Percentiles rank a stretch among this genome's conserved stretches.
Conservation (phyloP, 2,888 invertebrate species). For the Sabatieria punctata region DNA sequence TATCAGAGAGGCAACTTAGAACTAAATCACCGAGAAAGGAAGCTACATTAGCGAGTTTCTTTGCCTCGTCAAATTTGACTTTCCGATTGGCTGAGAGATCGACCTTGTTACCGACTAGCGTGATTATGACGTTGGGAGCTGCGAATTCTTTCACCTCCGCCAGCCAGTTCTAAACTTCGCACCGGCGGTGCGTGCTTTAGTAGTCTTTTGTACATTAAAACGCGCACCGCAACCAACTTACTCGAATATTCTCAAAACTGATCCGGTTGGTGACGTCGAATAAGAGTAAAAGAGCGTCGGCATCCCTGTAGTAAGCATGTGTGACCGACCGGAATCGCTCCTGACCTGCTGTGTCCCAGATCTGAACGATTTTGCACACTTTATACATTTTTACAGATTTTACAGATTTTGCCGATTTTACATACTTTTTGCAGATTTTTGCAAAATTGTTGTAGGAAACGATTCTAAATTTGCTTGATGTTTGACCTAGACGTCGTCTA, state of each 20-base stretch:
- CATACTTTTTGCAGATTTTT: no score
- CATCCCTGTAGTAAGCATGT: slow-evolving; percentile 81
- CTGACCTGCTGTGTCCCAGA: slow-evolving; percentile 89
- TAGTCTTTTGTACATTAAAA: no score
- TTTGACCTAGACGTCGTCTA: no score
- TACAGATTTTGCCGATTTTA: no score
- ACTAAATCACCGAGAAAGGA: no score
- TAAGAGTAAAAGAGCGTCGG: slow-evolving; percentile 72
- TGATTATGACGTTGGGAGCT: slow-evolving; percentile 81
- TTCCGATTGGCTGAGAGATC: slow-evolving; percentile 50
- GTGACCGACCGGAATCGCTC: slow-evolving; percentile 83
- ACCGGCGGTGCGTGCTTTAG: no score
- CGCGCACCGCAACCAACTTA: no score
- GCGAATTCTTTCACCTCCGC: slow-evolving; percentile 86
- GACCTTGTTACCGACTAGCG: slow-evolving; percentile 55
- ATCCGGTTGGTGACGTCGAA: slow-evolving; percentile 89
- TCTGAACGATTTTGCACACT: no score
- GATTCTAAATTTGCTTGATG: no score
- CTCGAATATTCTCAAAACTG: slow-evolving; percentile 83
- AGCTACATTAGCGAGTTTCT: slow-evolving; percentile 70
- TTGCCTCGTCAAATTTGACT: slow-evolving; percentile 60
- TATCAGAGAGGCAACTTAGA: no score
- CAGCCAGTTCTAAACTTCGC: slow-evolving; percentile 79
- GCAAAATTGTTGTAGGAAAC: no score
- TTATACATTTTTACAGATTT: no score